Evolutionary conservation across 1,140 invertebrate species (phyloP), one percentile per base, ranked within the genome.

Genomic region (Tribolium castaneum): DNA sequence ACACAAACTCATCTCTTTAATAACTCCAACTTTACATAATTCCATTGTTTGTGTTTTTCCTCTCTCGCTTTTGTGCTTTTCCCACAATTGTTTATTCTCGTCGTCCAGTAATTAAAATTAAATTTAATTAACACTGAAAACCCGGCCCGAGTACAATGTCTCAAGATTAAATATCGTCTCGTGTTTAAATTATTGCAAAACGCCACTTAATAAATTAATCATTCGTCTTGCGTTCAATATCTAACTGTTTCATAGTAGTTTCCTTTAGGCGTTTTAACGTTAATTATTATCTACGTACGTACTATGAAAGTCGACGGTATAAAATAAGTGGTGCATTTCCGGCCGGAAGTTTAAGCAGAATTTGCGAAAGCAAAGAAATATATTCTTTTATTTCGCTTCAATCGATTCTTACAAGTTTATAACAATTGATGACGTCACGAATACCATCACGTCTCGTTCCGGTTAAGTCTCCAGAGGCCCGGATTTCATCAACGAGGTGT

Each of bases 401-500:
- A 30, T 30, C 25, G 25, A 30, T 30, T 30, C 25, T 30, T 30
- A 6, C 6, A 6, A 30, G 25, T 50, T 50, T 52, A 14, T 52
- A 52, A 45, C 39, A 45, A 45, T 45, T 45, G 39, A 10, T 52
- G 51, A 13, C 59, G 59, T 35, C 59, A 22, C 14, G 22, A 12
- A 66, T 66, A 12, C 59, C 59, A n/a, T 35, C 59, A 66, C 59
- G 59, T 66, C 19, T 2, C 25, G 25, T 66, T 35, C 59, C 30
- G 59, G 59, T 52, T 14, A 7, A 5, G 51, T 52, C 51, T 7
- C 51, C 13, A 14, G 51, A 52, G 59, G 59, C 59, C 59, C 25
- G 12, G 59, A 12, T n/a, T 45, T 22, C 54, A 59, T 59, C 54
- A 59, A 30, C 59, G 9, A 66, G 59, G 59, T 66, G 59, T 66